Evolutionary conservation across 2,113 vertebrate genomes (phyloP), one percentile per base, ranked within the genome.

Genomic region (Colossoma macropomum): DNA sequence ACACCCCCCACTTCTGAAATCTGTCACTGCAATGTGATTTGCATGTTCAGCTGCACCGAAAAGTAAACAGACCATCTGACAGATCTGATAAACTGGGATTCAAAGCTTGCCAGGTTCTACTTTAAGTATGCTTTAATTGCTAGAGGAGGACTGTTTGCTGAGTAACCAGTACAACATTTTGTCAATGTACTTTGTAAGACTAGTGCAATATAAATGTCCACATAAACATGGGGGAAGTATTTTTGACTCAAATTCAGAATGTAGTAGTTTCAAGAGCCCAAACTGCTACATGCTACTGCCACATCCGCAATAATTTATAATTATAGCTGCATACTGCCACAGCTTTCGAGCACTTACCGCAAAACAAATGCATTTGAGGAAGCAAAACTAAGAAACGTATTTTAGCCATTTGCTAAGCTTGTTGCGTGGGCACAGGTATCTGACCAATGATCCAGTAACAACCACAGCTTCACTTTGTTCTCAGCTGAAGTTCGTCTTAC

Each of bases 401-500:
- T 73, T 80, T 59, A 79, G n/a, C 62, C 41, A 12, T 5, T 25
- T 30, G 45, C 73, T 34, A 45, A 69, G 38, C 8, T 28, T 70
- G 66, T 68, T 56, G 76, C 54, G 82, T 70, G n/a, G 74, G 15
- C 34, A 12, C 52, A 70, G 34, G 50, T 59, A 65, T 0, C 0
- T 68, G n/a, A 75, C 16, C 65, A 54, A 75, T 16, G 9, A 27
- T 80, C 21, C 1, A 2, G 71, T 66, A 73, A 1, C 27, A 66
- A 28, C 41, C 32, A 0, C 28, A 4, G 4, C 27, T 25, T 27
- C 25, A n/a, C 52, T 23, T 7, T 1, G 4, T 28, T 12, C 77
- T 93, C 90, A 99, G 89, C 92, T 96, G 90, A 98, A 98, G 93
- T 98, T 98, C n/a, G 93, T 97, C 90, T 99, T 99, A 60, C 77